These are phyloP conservation scores for Caenorhabditis zanzibari DNA, from an alignment of 2,888 invertebrate species.

Conservation along the genomic window DNA sequence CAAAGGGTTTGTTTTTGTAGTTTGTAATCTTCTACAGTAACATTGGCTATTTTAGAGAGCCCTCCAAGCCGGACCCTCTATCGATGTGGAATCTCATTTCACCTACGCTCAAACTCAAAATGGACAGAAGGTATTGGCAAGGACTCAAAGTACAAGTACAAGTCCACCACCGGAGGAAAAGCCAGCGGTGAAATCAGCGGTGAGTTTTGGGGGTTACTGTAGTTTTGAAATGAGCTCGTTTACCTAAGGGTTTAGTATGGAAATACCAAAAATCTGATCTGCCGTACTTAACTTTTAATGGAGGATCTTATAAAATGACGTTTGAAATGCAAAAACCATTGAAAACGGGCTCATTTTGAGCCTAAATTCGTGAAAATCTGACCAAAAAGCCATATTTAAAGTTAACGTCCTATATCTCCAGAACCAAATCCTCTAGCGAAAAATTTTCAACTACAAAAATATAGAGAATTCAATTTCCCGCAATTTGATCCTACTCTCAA, in stretches of 20 bases:
- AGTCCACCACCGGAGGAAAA: conserved; percentile 52
- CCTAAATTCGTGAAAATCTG: too few species aligned
- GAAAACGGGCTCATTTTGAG: too few species aligned
- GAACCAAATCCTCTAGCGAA: background rate
- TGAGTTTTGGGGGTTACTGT: background rate
- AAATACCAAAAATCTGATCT: too few species aligned
- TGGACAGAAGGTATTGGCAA: conserved; percentile 68
- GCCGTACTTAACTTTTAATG: too few species aligned
- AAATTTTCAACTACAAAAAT: conserved; percentile 1
- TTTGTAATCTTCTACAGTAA: background rate
- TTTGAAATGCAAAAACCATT: too few species aligned
- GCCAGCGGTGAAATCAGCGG: background rate
- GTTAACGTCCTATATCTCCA: background rate
- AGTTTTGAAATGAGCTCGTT: too few species aligned
- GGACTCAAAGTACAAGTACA: conserved; percentile 67
- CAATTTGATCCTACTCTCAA: too few species aligned
- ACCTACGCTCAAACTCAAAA: conserved; percentile 69
- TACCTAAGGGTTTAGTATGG: too few species aligned
- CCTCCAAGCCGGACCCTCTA: conserved; percentile 64
- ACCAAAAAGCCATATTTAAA: background rate
- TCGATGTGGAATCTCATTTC: conserved; percentile 67
- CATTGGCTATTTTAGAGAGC: conserved; percentile 22
- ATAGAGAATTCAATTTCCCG: background rate
- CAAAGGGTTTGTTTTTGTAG: conserved; percentile 59
- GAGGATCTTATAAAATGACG: too few species aligned